phyloP scores from a whole-genome alignment of 2,113 vertebrate species.

The Tinamus guttatus region DNA sequence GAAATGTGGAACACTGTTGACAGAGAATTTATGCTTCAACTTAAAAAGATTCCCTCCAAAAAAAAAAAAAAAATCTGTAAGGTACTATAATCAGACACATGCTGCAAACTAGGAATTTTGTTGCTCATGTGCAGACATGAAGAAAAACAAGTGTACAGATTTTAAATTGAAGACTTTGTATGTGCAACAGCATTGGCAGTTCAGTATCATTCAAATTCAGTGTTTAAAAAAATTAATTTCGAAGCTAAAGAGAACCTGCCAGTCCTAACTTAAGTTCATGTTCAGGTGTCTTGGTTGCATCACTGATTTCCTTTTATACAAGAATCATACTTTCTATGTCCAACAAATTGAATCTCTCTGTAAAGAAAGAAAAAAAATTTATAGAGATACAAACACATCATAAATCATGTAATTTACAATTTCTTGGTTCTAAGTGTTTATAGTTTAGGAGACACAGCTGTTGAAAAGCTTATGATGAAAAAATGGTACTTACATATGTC shows the following conservation, averaged over 20 bases:
- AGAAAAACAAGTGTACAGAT: background rate
- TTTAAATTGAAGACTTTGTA: background rate
- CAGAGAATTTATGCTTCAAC: background rate
- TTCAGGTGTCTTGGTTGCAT: background rate
- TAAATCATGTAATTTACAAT: slow-evolving; percentile 4
- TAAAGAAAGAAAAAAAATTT: background rate
- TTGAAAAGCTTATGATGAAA: background rate
- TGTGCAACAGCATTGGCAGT: background rate
- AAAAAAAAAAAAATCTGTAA: background rate
- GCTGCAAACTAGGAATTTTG: background rate
- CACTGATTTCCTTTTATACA: background rate
- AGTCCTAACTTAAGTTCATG: background rate
- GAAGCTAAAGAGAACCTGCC: background rate
- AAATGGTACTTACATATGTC: background rate
- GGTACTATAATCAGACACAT: background rate
- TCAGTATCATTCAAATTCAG: background rate
- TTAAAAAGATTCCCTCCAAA: background rate
- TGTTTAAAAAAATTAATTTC: background rate
- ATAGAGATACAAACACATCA: background rate
- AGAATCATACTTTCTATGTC: background rate
- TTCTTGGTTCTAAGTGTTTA: background rate
- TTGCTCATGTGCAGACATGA: background rate
- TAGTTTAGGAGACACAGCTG: slow-evolving; percentile 8
- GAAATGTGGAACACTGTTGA: background rate
- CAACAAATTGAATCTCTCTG: background rate